Evolutionary conservation across 2,113 vertebrate species (phyloP).

Genomic region (Ptyas mucosa): DNA sequence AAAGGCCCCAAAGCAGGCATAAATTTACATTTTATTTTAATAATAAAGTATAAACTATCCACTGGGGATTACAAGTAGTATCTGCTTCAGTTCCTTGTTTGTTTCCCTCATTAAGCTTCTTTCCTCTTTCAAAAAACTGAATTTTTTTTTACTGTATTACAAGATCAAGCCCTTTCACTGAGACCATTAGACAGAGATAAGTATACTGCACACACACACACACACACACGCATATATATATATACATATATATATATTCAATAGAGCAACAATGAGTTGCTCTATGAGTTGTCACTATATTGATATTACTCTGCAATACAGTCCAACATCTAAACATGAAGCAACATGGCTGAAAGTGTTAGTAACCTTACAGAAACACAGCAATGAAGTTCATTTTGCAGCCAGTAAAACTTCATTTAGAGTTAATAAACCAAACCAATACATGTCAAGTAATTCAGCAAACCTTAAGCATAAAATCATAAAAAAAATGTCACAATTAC

Average conservation of each 20-base stretch:
- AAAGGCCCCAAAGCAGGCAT: neutral
- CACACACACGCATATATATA: too few relatives aligned
- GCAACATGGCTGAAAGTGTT: neutral
- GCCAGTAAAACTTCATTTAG: conserved; percentile 8
- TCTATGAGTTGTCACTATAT: neutral
- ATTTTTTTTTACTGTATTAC: neutral
- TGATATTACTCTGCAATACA: neutral
- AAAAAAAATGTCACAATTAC: conserved; percentile 47
- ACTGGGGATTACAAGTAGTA: neutral
- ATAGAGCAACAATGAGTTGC: neutral
- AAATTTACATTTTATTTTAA: neutral
- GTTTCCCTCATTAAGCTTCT: neutral
- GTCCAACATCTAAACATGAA: neutral
- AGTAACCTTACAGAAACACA: neutral
- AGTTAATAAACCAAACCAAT: neutral
- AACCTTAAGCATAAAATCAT: rapidly evolving
- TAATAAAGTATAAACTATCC: neutral
- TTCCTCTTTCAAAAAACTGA: neutral
- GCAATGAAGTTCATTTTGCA: neutral
- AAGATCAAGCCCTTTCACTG: neutral
- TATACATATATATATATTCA: neutral
- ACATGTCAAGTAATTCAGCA: neutral
- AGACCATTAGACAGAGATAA: neutral
- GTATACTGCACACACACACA: neutral
- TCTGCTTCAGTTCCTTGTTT: neutral